Conservation (phyloP, 2,888 invertebrate species). For the Sceliomorpha sp. region DNA sequence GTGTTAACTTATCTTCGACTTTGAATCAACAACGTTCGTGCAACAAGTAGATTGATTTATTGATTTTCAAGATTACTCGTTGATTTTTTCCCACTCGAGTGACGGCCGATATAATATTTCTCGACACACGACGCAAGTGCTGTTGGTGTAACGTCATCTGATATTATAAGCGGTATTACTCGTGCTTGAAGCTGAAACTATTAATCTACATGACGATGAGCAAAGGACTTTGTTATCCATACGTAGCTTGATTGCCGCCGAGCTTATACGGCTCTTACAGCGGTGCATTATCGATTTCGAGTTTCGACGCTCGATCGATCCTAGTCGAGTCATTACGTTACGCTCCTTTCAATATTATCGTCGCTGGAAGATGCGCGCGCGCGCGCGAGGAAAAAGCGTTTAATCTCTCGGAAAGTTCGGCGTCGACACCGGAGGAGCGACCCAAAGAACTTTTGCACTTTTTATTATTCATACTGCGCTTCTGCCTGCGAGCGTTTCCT, state of each 20-base stretch:
- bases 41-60: constrained; percentile 19
- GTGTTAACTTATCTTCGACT: too few species aligned
- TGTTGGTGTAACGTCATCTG: constrained; percentile 14
- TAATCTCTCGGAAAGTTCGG: too few species aligned
- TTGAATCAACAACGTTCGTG: constrained; percentile 4
- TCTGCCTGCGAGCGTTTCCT: too few species aligned
- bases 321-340: constrained; percentile 6
- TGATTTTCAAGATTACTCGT: constrained; percentile 20
- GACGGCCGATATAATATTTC: too few species aligned
- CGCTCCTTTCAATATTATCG: too few species aligned
- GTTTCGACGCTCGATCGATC: too few species aligned
- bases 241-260: constrained; percentile 39
- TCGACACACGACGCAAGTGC: neutral
- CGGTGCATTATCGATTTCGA: constrained; percentile 44
- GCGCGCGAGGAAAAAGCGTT: too few species aligned
- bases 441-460: too few species aligned
- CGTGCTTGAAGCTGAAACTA: constrained; percentile 31
- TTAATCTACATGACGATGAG: constrained; percentile 31
- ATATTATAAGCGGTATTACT: constrained; percentile 40
- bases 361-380: too few species aligned
- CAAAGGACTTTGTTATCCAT: constrained; percentile 45
- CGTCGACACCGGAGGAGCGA: too few species aligned
- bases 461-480: too few species aligned
- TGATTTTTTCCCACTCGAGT: constrained; percentile 30
- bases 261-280: constrained; percentile 29